These are phyloP conservation scores for Stegodyphus dumicola DNA, from an alignment of 1,140 invertebrate species.

Conservation along the genomic window DNA sequence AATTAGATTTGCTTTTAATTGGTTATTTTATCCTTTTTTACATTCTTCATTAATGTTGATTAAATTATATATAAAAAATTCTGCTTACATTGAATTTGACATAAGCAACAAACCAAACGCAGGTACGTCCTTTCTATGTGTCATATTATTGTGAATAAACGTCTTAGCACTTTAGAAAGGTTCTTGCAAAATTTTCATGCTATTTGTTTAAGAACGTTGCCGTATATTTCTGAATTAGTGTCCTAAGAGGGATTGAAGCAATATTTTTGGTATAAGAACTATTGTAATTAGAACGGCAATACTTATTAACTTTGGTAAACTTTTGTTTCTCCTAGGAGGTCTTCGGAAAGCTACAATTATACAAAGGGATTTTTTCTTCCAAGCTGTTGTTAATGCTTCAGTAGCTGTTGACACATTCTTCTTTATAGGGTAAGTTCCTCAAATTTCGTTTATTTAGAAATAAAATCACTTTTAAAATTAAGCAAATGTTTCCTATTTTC, in stretches of 20 bases:
- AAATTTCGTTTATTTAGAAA: not conserved
- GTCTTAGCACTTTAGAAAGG: too few species aligned
- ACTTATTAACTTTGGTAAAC: not conserved
- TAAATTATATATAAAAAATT: too few species aligned
- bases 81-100: too few species aligned
- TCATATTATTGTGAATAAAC: too few species aligned
- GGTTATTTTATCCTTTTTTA: too few species aligned
- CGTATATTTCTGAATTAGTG: not conserved
- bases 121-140: too few species aligned
- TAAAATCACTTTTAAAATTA: not conserved
- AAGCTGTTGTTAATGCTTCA: constrained; percentile 61
- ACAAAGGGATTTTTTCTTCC: constrained; percentile 46
- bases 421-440: constrained; percentile 43
- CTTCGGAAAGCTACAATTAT: not conserved
- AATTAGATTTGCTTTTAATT: too few species aligned
- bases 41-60: too few species aligned
- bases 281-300: not conserved
- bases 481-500: not conserved
- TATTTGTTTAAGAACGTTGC: too few species aligned
- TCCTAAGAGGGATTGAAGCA: not conserved
- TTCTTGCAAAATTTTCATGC: too few species aligned
- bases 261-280: not conserved
- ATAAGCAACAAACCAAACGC: too few species aligned
- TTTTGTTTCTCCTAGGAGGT: not conserved
- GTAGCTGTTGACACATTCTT: constrained; percentile 62